Evolutionary conservation across 2,888 invertebrate species (phyloP), one percentile per base, ranked within the genome.

Genomic region (Meteorus cinctellus): DNA sequence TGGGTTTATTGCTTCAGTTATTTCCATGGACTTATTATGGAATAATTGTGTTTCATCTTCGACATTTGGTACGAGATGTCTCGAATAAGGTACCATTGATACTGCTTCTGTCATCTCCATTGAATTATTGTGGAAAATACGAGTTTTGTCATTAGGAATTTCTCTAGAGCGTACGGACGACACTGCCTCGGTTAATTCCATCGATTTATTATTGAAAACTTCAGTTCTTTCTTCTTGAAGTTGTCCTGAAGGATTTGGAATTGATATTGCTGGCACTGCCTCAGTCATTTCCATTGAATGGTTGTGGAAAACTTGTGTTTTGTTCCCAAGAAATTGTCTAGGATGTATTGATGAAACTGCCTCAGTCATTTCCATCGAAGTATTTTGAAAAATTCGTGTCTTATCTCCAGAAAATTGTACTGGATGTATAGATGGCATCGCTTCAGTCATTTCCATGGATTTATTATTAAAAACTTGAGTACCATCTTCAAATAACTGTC

Each of bases 361-460:
- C 70, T 78, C 72, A 10, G 77, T 79, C 62, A 76, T 74, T 63
- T 77, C 72, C 67, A 74, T 67, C 10, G 36, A 45, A 27, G 74
- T 36, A 45, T 75, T 48, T 10, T 77, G 27, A 27, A 78, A 72
- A 24, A 76, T 31, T 71, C 19, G 62, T n/a, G 72, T 71, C 34
- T 48, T 76, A 10, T 29, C 16, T 29, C 55, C 65, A 75, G 14
- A 10, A 10, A 34, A 55, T 31, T 8, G 59, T 19, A 24, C 31
- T 16, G 31, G 34, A 16, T 10, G 29, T 19, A 48, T 24, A 8
- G 63, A 41, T 0, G 34, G 29, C 5, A 70, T 24, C 6, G 70
- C 55, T 77, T 77, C 76, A 10, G 79, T 81, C 19, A 77, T 70
- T 34, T 80, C 78, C 81, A 81, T 80, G 0, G 77, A 74, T 34